Conservation (phyloP, 1,140 invertebrate species). For the Cylas formicarius region DNA sequence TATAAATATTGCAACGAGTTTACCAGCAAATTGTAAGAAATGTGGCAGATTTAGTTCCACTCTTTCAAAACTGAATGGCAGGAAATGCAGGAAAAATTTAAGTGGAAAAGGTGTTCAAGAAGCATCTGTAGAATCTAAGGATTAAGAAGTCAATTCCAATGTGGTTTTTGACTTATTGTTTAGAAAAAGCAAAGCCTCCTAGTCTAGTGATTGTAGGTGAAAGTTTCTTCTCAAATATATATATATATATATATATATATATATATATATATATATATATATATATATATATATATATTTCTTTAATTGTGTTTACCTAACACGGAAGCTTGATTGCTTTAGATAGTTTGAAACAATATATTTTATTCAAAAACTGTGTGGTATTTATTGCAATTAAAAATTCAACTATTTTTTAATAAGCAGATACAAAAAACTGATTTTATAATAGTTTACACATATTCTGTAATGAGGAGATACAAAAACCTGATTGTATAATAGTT, state of each 20-base stretch:
- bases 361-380: background rate
- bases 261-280: conserved; percentile 3
- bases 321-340: background rate
- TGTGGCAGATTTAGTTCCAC: too few species aligned
- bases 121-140: too few species aligned
- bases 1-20: too few species aligned
- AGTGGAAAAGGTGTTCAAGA: too few species aligned
- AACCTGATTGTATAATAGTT: background rate
- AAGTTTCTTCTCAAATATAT: conserved; percentile 2
- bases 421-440: background rate
- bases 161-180: too few species aligned
- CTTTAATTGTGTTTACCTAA: background rate
- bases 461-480: background rate
- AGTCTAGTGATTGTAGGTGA: background rate
- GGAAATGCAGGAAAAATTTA: too few species aligned
- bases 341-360: conserved; percentile 2
- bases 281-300: conserved; percentile 5
- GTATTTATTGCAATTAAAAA: background rate
- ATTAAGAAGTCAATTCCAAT: too few species aligned
- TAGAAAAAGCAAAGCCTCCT: conserved; percentile 1
- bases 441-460: background rate
- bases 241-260: conserved; percentile 4
- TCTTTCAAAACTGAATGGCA: too few species aligned
- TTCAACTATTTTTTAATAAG: background rate
- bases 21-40: too few species aligned